These are phyloP conservation scores for Artibeus jamaicensis DNA, from an alignment of 2,797 vertebrate genomes.

Conservation along the genomic window DNA sequence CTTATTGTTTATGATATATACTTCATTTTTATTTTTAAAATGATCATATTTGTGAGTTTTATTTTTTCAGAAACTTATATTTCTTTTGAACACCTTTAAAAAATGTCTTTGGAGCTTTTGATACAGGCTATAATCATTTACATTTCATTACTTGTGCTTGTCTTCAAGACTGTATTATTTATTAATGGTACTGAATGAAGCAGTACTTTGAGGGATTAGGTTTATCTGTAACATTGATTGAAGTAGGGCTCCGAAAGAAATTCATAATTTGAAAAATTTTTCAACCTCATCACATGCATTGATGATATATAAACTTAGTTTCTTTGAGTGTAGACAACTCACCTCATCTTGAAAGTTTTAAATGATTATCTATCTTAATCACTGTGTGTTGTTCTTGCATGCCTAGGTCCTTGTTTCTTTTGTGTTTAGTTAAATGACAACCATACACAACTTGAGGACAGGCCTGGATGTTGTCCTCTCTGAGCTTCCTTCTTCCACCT, in stretches of 20 bases:
- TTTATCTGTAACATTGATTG: background rate
- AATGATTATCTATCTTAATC: background rate
- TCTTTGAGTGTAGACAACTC: background rate
- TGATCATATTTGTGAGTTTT: background rate
- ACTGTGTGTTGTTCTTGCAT: background rate
- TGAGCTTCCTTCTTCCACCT: background rate
- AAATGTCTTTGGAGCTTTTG: background rate
- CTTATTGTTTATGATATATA: background rate
- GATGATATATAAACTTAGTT: background rate
- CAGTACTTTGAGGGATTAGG: background rate
- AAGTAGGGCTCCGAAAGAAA: background rate
- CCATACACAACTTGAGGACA: background rate
- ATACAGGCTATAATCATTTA: background rate
- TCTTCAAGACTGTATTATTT: background rate
- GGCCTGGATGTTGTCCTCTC: background rate
- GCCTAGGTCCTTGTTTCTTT: background rate
- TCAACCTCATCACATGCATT: background rate
- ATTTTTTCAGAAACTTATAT: background rate
- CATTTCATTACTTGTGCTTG: background rate
- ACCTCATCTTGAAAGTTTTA: background rate
- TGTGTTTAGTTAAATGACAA: background rate
- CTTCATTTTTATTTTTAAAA: conserved; percentile 9
- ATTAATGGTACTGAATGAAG: background rate
- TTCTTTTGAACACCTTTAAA: conserved; percentile 2
- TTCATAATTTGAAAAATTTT: background rate